phyloP scores from a whole-genome alignment of 2,888 invertebrate species.

The Rhaphigaster nebulosa region DNA sequence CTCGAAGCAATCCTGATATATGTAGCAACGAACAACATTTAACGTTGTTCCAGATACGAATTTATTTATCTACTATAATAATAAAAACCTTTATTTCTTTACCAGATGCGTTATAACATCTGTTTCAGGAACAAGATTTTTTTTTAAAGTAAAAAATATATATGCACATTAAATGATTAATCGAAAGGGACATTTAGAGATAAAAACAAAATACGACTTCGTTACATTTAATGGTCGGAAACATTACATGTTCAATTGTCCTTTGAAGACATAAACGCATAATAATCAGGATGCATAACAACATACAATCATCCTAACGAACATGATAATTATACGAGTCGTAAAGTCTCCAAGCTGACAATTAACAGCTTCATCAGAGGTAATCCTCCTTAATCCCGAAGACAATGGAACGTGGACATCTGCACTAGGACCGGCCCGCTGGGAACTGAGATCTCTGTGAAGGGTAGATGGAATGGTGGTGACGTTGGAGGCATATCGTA shows the following conservation, averaged over 20 bases:
- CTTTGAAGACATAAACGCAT: neutral
- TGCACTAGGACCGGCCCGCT: neutral
- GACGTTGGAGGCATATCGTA: neutral
- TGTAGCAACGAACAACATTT: neutral
- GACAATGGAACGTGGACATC: slow-evolving; percentile 5
- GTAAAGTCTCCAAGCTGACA: neutral
- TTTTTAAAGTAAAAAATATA: neutral
- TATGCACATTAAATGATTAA: neutral
- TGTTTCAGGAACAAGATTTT: neutral
- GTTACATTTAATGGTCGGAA: neutral
- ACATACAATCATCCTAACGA: neutral
- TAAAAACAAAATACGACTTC: neutral
- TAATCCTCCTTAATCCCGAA: slow-evolving; percentile 24
- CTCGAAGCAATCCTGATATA: neutral
- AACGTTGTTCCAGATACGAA: no score
- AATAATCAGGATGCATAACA: neutral
- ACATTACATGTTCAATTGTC: neutral
- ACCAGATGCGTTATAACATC: neutral
- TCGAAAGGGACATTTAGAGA: neutral
- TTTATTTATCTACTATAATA: neutral
- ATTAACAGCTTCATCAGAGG: slow-evolving; percentile 29
- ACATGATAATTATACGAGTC: slow-evolving; percentile 1
- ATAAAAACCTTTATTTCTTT: neutral
- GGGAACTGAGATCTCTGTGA: neutral
- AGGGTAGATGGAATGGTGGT: neutral